A percentile compares a stretch with the other conserved stretches of the same genome.
Conservation (phyloP, 2,888 invertebrate genomes). For the Galeopsomyia nigrocyanea region DNA sequence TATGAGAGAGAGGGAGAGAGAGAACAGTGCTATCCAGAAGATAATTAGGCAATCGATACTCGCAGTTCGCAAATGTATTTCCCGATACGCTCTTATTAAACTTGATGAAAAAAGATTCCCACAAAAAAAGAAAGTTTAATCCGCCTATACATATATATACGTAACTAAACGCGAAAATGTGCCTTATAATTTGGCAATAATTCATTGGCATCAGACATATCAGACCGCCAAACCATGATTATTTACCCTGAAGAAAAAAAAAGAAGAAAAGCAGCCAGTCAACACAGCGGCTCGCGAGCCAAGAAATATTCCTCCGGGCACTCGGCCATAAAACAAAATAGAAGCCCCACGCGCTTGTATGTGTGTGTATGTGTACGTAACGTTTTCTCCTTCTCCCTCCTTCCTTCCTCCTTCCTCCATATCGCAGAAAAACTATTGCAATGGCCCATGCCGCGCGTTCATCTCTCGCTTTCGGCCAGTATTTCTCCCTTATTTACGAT, state of each 20-base stretch:
- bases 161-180: too few relatives aligned
- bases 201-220: too few relatives aligned
- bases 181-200: too few relatives aligned
- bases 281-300: background rate
- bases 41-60: slow-evolving; percentile 1
- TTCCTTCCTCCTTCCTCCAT: background rate
- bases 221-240: too few relatives aligned
- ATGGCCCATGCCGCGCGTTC: slow-evolving; percentile 23
- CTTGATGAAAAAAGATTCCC: too few relatives aligned
- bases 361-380: background rate
- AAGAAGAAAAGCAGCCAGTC: too few relatives aligned
- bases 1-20: too few relatives aligned
- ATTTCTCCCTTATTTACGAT: slow-evolving; percentile 43
- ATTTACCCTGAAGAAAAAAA: too few relatives aligned
- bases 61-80: too few relatives aligned
- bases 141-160: too few relatives aligned
- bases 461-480: slow-evolving; percentile 20
- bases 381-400: background rate
- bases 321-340: slow-evolving; percentile 22
- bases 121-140: too few relatives aligned
- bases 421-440: slow-evolving; percentile 29
- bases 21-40: background rate
- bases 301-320: background rate
- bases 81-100: too few relatives aligned
- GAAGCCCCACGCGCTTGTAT: background rate